A percentile compares a stretch with the other conserved stretches of the same genome.
These are phyloP conservation scores for Eurois occulta DNA, from an alignment of 2,888 invertebrate genomes.

Conservation along the genomic window DNA sequence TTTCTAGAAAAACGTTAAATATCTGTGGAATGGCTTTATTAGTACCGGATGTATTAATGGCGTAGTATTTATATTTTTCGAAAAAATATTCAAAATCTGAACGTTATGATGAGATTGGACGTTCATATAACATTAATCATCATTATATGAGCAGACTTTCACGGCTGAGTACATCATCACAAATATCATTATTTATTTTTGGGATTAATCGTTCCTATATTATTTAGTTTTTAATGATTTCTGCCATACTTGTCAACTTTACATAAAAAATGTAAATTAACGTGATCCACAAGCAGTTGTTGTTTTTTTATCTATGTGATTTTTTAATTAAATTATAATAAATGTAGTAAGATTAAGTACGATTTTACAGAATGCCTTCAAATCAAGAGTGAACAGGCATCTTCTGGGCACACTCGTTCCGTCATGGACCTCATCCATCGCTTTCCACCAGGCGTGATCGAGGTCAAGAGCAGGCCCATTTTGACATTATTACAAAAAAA, in stretches of 20 bases:
- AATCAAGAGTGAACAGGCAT: too few species aligned
- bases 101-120: neutral
- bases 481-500: too few species aligned
- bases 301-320: neutral
- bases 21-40: slow-evolving; percentile 21
- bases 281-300: too few species aligned
- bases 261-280: too few species aligned
- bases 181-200: neutral
- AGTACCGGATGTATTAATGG: slow-evolving; percentile 24
- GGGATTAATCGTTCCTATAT: neutral
- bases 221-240: neutral
- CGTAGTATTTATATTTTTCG: neutral
- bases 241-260: too few species aligned
- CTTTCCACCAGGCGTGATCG: too few species aligned
- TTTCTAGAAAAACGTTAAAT: slow-evolving; percentile 2
- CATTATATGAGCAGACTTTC: neutral
- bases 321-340: neutral
- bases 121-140: neutral
- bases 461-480: too few species aligned
- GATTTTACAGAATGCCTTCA: neutral
- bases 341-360: neutral
- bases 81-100: neutral
- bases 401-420: too few species aligned
- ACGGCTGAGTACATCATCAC: neutral
- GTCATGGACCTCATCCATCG: too few species aligned